phyloP scores from a whole-genome alignment of 2,888 invertebrate species.

The Gari tellinella region DNA sequence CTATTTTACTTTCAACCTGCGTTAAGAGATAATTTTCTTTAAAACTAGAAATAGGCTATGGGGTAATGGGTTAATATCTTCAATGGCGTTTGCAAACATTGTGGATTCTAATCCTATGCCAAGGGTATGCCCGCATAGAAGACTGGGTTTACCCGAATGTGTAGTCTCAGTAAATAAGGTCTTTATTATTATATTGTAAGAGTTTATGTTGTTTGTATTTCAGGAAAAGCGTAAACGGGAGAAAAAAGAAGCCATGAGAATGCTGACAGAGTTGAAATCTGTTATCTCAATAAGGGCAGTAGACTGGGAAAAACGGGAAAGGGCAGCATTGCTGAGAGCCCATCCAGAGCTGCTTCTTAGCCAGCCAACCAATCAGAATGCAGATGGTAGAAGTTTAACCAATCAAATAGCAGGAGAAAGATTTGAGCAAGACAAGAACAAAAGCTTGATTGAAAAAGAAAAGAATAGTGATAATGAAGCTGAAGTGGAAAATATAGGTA shows the following conservation, averaged over 20 bases:
- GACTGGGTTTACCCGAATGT: neutral
- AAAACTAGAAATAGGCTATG: too few species aligned
- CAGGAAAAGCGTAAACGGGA: slow-evolving; percentile 73
- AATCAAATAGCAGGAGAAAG: neutral
- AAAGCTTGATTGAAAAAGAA: neutral
- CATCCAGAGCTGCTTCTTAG: slow-evolving; percentile 3
- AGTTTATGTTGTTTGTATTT: neutral
- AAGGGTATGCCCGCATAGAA: too few species aligned
- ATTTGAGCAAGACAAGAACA: neutral
- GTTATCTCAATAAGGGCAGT: slow-evolving; percentile 78
- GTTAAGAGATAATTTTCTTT: too few species aligned
- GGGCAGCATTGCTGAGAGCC: slow-evolving; percentile 58
- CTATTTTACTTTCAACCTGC: too few species aligned
- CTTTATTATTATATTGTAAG: too few species aligned
- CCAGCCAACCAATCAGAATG: neutral
- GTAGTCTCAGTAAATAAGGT: too few species aligned
- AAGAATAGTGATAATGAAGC: neutral
- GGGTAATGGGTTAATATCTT: too few species aligned
- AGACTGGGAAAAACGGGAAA: slow-evolving; percentile 69
- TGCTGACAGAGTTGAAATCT: slow-evolving; percentile 76
- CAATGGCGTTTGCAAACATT: too few species aligned
- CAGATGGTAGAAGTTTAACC: neutral
- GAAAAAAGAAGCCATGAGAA: slow-evolving; percentile 72
- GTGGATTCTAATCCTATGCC: too few species aligned
- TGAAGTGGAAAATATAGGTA: neutral